Evolutionary conservation across 2,797 vertebrate genomes (phyloP).

Genomic region (Lagodon rhomboides): DNA sequence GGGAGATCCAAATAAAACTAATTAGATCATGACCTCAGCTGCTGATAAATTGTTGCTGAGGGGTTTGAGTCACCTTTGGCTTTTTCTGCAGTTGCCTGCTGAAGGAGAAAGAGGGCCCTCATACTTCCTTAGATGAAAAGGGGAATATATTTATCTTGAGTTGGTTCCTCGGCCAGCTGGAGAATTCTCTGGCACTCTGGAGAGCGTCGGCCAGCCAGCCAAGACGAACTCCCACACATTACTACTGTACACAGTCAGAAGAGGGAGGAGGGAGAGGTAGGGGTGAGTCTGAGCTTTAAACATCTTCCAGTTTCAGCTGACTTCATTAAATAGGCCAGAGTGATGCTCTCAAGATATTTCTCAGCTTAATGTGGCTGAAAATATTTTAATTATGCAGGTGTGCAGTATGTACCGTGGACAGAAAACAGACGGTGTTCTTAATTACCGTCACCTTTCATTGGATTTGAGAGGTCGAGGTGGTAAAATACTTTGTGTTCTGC

Average conservation of each 20-base stretch:
- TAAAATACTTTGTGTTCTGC: constrained; percentile 8
- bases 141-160: constrained; percentile 61
- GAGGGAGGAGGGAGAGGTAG: constrained; percentile 28
- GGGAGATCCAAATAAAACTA: constrained; percentile 41
- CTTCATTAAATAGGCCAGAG: constrained; percentile 60
- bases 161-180: constrained; percentile 55
- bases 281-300: constrained; percentile 41
- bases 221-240: constrained; percentile 73
- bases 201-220: constrained; percentile 51
- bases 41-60: constrained; percentile 23
- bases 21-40: constrained; percentile 40
- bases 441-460: constrained; percentile 31
- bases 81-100: constrained; percentile 16
- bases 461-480: background rate
- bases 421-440: constrained; percentile 22
- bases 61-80: constrained; percentile 23
- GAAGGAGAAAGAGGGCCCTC: constrained; percentile 56
- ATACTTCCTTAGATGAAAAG: constrained; percentile 52
- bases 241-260: constrained; percentile 59
- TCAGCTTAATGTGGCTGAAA: constrained; percentile 35
- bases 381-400: constrained; percentile 43
- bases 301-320: constrained; percentile 54
- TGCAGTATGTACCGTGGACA: constrained; percentile 14
- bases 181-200: constrained; percentile 69
- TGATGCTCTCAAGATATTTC: constrained; percentile 42